Percentiles rank a stretch among this genome's conserved stretches.
Evolutionary conservation across 2,113 vertebrate species (phyloP).

Genomic region (Muntiacus reevesi): DNA sequence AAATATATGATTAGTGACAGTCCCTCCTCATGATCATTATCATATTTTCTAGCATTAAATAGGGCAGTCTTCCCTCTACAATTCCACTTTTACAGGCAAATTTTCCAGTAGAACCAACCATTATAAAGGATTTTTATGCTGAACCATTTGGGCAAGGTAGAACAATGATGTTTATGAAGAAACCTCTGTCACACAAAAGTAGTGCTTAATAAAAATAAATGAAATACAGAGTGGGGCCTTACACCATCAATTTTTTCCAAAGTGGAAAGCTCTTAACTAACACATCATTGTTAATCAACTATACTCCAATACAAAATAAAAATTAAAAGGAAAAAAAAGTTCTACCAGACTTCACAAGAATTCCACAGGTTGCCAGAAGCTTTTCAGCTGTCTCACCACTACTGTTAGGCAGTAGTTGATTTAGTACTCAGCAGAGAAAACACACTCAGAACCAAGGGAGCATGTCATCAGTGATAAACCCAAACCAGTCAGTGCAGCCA

Average conservation of each 20-base stretch:
- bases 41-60: background rate
- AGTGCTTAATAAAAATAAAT: background rate
- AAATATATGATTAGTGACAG: background rate
- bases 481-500: background rate
- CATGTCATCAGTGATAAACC: background rate
- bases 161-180: slow-evolving; percentile 22
- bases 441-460: background rate
- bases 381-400: slow-evolving; percentile 2
- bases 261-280: slow-evolving; percentile 12
- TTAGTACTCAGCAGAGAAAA: slow-evolving; percentile 48
- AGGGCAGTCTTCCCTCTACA: background rate
- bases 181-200: background rate
- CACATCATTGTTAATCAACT: background rate
- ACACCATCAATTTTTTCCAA: background rate
- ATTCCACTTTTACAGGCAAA: background rate
- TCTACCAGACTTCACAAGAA: background rate
- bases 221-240: slow-evolving; percentile 19
- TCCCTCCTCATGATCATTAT: background rate
- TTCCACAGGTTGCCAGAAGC: slow-evolving; percentile 39
- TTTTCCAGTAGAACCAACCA: background rate
- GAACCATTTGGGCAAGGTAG: background rate
- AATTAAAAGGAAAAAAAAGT: background rate
- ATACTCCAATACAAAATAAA: background rate
- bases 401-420: slow-evolving; percentile 33
- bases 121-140: background rate